phyloP scores from a whole-genome alignment of 2,888 invertebrate genomes.

The Biston betularia region DNA sequence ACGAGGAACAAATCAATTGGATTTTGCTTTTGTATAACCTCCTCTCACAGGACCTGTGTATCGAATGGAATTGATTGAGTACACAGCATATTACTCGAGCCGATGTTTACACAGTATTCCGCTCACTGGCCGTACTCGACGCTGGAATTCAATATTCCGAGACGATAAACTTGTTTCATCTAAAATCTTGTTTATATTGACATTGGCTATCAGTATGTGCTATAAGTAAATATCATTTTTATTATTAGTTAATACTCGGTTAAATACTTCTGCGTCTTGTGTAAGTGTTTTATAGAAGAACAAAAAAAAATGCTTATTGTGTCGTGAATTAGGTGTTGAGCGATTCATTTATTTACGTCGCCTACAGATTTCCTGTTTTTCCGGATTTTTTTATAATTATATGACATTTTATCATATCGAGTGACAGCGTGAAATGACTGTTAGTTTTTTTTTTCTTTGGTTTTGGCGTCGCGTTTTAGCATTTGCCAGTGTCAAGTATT shows the following conservation, averaged over 20 bases:
- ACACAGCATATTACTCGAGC: slow-evolving; percentile 14
- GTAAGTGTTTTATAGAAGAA: background rate
- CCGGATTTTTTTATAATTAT: too few relatives aligned
- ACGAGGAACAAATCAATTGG: too few relatives aligned
- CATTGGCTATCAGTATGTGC: slow-evolving; percentile 10
- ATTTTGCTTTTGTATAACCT: background rate
- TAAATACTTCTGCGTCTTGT: slow-evolving; percentile 1
- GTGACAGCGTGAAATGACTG: too few relatives aligned
- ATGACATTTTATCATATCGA: too few relatives aligned
- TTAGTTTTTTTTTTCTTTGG: too few relatives aligned
- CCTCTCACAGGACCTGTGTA: background rate
- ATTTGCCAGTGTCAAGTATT: too few relatives aligned
- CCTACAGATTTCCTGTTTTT: too few relatives aligned
- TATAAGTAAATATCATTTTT: slow-evolving; percentile 2
- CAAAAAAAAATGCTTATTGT: background rate
- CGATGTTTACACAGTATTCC: slow-evolving; percentile 9
- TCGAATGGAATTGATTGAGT: slow-evolving; percentile 8
- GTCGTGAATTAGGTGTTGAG: background rate
- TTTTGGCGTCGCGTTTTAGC: too few relatives aligned
- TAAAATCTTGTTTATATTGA: slow-evolving; percentile 17
- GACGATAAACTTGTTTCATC: slow-evolving; percentile 15
- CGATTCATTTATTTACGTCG: background rate
- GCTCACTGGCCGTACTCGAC: background rate
- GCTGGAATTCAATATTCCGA: slow-evolving; percentile 5
- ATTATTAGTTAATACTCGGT: background rate